Evolutionary conservation across 1,140 invertebrate genomes (phyloP).

Genomic region (Drosophila nikananu): DNA sequence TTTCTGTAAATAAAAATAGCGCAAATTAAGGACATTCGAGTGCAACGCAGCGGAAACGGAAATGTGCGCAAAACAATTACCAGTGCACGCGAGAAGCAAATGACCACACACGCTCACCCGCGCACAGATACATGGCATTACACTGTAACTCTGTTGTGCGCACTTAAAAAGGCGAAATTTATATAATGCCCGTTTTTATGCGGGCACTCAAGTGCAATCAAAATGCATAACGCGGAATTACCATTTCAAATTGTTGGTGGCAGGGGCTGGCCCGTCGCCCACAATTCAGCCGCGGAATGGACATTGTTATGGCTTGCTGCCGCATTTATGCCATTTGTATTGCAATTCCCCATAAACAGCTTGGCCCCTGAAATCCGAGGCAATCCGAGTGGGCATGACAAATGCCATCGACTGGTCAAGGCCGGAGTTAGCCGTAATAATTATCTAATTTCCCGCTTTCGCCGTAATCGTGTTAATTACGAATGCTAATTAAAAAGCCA

Average conservation of each 20-base stretch:
- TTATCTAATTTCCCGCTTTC: slow-evolving; percentile 53
- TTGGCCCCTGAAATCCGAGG: neutral
- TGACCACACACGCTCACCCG: slow-evolving; percentile 15
- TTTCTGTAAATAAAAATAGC: slow-evolving; percentile 70
- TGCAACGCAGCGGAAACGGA: slow-evolving; percentile 77
- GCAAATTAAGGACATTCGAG: slow-evolving; percentile 77
- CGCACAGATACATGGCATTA: slow-evolving; percentile 28
- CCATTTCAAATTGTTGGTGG: slow-evolving; percentile 47
- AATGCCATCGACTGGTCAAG: slow-evolving; percentile 36
- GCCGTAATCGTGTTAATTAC: slow-evolving; percentile 59
- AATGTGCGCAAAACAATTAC: slow-evolving; percentile 79
- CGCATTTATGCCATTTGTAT: slow-evolving; percentile 42
- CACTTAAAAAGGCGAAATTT: slow-evolving; percentile 67
- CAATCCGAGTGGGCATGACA: slow-evolving; percentile 12
- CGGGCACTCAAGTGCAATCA: slow-evolving; percentile 77
- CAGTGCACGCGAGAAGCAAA: slow-evolving; percentile 38
- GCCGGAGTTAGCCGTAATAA: slow-evolving; percentile 16
- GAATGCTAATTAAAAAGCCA: slow-evolving; percentile 64
- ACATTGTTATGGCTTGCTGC: slow-evolving; percentile 60
- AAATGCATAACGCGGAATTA: slow-evolving; percentile 75
- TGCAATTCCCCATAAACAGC: slow-evolving; percentile 38
- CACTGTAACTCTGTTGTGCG: slow-evolving; percentile 44
- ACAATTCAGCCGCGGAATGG: slow-evolving; percentile 64
- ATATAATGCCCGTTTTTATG: slow-evolving; percentile 77
- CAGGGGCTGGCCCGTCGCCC: slow-evolving; percentile 3